Evolutionary conservation across 2,113 vertebrate species (phyloP).

Genomic region (Notothenia coriiceps): DNA sequence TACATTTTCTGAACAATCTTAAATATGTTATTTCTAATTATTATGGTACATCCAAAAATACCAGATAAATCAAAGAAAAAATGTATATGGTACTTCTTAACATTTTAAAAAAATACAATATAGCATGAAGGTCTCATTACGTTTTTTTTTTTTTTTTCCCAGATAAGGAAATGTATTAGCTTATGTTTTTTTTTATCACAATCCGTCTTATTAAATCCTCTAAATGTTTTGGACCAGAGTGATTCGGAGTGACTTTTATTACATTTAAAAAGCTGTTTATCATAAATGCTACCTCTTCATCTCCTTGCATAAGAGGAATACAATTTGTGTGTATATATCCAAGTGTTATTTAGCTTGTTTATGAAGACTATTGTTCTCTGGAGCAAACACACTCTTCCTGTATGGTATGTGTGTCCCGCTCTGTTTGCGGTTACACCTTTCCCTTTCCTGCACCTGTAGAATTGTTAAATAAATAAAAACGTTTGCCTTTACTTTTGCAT

Average conservation of each 20-base stretch:
- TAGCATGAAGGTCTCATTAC: no score
- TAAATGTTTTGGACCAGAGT: background rate
- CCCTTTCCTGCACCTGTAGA: constrained; percentile 55
- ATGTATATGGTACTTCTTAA: no score
- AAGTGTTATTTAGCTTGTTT: constrained; percentile 26
- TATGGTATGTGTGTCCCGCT: constrained; percentile 6
- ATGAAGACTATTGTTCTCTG: constrained; percentile 52
- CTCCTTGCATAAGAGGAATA: background rate
- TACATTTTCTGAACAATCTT: no score
- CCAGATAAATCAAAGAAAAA: no score
- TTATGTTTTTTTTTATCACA: no score
- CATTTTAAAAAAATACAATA: no score
- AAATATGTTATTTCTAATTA: no score
- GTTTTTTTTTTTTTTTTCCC: no score
- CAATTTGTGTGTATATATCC: background rate
- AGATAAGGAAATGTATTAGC: no score
- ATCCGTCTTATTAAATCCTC: no score
- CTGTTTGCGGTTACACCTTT: constrained; percentile 29
- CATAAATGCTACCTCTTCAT: background rate
- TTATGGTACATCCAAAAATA: no score
- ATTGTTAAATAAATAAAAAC: background rate
- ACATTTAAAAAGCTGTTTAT: background rate
- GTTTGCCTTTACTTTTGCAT: no score
- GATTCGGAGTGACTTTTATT: background rate
- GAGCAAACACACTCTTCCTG: constrained; percentile 57